Evolutionary conservation across 2,113 vertebrate genomes (phyloP).

Genomic region (Pygoscelis antarcticus): DNA sequence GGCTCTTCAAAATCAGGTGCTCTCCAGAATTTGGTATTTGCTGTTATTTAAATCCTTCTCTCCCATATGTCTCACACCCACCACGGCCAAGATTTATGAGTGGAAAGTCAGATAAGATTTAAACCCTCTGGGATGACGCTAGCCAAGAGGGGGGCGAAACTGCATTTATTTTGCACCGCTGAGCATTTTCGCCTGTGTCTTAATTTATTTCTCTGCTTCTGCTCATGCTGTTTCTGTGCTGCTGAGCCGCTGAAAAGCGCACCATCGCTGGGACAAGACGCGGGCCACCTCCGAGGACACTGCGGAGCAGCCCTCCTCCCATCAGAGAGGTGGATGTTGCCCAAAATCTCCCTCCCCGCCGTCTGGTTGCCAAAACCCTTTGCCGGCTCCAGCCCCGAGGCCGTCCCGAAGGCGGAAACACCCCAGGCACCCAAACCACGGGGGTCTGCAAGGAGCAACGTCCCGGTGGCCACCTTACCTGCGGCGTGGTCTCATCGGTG

Average conservation of each 20-base stretch:
- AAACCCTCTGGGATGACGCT: not conserved
- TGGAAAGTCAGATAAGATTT: not conserved
- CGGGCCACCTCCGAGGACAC: accelerated
- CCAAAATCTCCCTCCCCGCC: not conserved
- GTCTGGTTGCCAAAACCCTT: not conserved
- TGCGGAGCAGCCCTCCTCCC: not conserved
- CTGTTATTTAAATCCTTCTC: not conserved
- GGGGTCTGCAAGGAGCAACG: accelerated
- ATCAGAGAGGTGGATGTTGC: not conserved
- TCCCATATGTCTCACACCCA: not conserved
- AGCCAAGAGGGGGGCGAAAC: not conserved
- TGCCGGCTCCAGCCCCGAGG: accelerated
- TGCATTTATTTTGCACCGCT: not conserved
- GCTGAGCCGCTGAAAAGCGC: not conserved
- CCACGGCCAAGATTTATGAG: not conserved
- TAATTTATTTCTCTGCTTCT: not conserved
- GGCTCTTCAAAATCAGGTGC: not conserved
- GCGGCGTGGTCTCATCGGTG: constrained; percentile 54
- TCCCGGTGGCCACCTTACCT: constrained; percentile 60
- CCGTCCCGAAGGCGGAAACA: not conserved
- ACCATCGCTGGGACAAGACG: not conserved
- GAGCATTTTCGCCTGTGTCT: not conserved
- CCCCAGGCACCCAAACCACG: accelerated
- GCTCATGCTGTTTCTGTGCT: not conserved
- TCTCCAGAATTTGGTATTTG: not conserved